Conservation (phyloP, 1,140 invertebrate species). For the Lepeophtheirus salmonis region DNA sequence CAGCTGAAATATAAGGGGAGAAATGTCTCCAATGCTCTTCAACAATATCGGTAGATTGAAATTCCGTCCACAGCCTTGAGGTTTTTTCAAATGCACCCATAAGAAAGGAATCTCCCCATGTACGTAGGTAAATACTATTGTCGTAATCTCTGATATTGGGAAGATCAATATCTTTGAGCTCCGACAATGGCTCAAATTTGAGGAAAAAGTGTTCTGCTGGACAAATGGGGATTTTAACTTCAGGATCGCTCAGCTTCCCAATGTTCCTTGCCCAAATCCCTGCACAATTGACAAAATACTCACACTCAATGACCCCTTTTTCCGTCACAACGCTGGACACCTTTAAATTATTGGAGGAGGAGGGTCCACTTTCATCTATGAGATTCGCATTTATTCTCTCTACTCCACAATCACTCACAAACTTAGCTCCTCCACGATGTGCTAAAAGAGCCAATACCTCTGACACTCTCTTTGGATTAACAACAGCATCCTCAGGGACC, state of each 20-base stretch:
- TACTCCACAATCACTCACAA: slow-evolving; percentile 40
- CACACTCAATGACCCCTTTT: slow-evolving; percentile 34
- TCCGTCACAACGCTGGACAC: slow-evolving; percentile 53
- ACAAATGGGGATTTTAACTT: slow-evolving; percentile 31
- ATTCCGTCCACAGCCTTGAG: slow-evolving; percentile 26
- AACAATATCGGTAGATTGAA: slow-evolving; percentile 1
- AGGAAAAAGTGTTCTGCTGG: slow-evolving; percentile 36
- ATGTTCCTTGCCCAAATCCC: slow-evolving; percentile 31
- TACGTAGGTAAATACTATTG: slow-evolving; percentile 30
- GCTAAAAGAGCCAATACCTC: slow-evolving; percentile 13
- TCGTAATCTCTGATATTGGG: slow-evolving; percentile 25
- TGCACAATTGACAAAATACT: slow-evolving; percentile 38
- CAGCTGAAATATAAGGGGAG: slow-evolving; percentile 5
- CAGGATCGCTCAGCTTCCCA: slow-evolving; percentile 23
- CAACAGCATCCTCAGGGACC: slow-evolving; percentile 14
- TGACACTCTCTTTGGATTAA: slow-evolving; percentile 13
- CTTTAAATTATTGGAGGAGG: slow-evolving; percentile 17
- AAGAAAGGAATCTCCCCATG: slow-evolving; percentile 30
- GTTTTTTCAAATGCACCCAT: slow-evolving; percentile 34
- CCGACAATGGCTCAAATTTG: slow-evolving; percentile 29
- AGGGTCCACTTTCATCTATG: slow-evolving; percentile 21
- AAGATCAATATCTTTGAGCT: slow-evolving; percentile 28
- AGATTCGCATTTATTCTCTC: slow-evolving; percentile 38
- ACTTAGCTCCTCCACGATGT: slow-evolving; percentile 31
- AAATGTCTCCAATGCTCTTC: slow-evolving; percentile 19